Evolutionary conservation across 2,797 vertebrate species (phyloP), one percentile per base, ranked within the genome.

Genomic region (Tiaroga cobitis): DNA sequence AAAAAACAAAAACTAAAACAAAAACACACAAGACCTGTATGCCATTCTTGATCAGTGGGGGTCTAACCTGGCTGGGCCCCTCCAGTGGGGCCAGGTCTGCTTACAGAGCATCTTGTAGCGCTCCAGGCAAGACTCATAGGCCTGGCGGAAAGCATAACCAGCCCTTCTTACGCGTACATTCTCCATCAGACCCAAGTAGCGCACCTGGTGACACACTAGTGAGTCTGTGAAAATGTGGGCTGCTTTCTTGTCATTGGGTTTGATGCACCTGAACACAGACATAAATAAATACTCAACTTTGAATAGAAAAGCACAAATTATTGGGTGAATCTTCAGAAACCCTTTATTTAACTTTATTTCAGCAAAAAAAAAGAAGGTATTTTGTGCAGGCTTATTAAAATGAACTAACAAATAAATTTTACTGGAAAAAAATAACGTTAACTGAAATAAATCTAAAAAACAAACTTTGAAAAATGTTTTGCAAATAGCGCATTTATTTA

Each of bases 21-120:
- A 51, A 46, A 16, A 7, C 16, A 18, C 49, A 18, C 0, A 41
- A 61, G 18, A 73, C 4, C 26, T 65, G 4, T 4, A 29, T 32
- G 10, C 4, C 8, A 18, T 32, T 65, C 29, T 13, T 18, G 5
- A 29, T 59, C 24, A 63, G 29, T 9, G 26, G 37, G 37, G 24
- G 51, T 72, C 92, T 88, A 94, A 99, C 98, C 98, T 97, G 89
- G 97, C 96, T 2, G 95, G 97, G 0, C 97, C 97, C 92, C 89
- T 97, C 98, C 98, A 99, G 29, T 97, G 97, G 19, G 98, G 98
- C 98, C 98, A 99, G 0, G 98, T 99, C 86, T 96, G 96, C 65
- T 96, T 98, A 91, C 98, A 99, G 83, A 99, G 96, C 98, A 99
- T 99, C 90, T 99, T 99, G 92, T 99, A 99, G 90, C 98, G 96